Evolutionary conservation across 2,113 vertebrate species (phyloP).

Genomic region (Laticauda laticaudata): DNA sequence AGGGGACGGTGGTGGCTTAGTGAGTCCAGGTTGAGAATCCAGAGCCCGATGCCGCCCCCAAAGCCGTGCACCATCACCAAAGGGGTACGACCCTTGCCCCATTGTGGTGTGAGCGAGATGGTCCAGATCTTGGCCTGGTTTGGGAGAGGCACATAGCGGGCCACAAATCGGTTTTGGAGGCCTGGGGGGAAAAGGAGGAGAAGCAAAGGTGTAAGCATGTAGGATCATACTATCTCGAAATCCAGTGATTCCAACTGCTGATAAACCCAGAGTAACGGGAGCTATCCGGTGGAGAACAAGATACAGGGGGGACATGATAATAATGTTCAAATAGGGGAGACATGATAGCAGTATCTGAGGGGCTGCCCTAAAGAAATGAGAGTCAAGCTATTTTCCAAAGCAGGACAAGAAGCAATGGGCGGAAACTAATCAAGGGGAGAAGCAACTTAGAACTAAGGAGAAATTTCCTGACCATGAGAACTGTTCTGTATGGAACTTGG

Average conservation of each 20-base stretch:
- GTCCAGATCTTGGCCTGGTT: slow-evolving; percentile 87
- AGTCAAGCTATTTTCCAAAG: too few species aligned
- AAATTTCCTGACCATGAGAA: too few species aligned
- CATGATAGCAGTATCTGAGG: too few species aligned
- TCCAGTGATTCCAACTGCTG: neutral
- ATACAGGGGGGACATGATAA: neutral
- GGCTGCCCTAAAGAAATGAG: too few species aligned
- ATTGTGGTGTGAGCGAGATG: slow-evolving; percentile 76
- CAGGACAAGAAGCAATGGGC: too few species aligned
- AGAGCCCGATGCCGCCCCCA: slow-evolving; percentile 86
- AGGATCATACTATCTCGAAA: neutral
- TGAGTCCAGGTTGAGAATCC: slow-evolving; percentile 84
- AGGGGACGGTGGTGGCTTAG: slow-evolving; percentile 74
- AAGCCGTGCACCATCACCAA: slow-evolving; percentile 92
- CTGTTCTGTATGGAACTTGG: too few species aligned
- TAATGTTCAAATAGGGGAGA: neutral
- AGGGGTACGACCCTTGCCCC: slow-evolving; percentile 70
- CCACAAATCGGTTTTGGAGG: slow-evolving; percentile 83
- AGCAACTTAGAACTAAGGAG: too few species aligned
- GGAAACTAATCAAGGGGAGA: too few species aligned
- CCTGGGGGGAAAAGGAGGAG: slow-evolving; percentile 59
- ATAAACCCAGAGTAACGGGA: neutral
- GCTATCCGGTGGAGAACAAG: neutral
- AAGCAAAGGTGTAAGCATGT: neutral
- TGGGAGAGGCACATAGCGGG: slow-evolving; percentile 82